phyloP scores from a whole-genome alignment of 1,140 invertebrate species.

The Penaeus chinensis region DNA sequence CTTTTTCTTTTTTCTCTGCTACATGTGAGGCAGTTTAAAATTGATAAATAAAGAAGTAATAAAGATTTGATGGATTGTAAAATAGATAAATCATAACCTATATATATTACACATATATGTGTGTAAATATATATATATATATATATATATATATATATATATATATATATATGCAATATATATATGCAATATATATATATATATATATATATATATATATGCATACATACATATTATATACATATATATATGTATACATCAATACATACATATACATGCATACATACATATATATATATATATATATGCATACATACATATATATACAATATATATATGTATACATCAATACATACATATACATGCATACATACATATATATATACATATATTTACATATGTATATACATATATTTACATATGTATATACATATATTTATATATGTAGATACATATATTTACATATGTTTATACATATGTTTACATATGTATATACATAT shows the following conservation, averaged over 20 bases:
- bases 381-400: background rate
- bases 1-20: background rate
- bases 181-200: background rate
- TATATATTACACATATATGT: background rate
- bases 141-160: constrained; percentile 15
- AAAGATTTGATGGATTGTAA: too few species aligned
- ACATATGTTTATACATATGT: background rate
- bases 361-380: constrained; percentile 8
- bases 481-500: constrained; percentile 5
- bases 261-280: background rate
- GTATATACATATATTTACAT: background rate
- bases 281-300: background rate
- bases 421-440: background rate
- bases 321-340: background rate
- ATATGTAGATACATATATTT: background rate
- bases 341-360: background rate
- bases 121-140: constrained; percentile 20
- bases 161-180: background rate
- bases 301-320: background rate
- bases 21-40: background rate
- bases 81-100: too few species aligned
- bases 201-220: constrained; percentile 20
- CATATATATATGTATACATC: background rate
- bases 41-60: too few species aligned
- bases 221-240: constrained; percentile 2